Percentiles rank a stretch among this genome's conserved stretches.
Conservation (phyloP, 2,797 vertebrate genomes). For the Nyctibius grandis region DNA sequence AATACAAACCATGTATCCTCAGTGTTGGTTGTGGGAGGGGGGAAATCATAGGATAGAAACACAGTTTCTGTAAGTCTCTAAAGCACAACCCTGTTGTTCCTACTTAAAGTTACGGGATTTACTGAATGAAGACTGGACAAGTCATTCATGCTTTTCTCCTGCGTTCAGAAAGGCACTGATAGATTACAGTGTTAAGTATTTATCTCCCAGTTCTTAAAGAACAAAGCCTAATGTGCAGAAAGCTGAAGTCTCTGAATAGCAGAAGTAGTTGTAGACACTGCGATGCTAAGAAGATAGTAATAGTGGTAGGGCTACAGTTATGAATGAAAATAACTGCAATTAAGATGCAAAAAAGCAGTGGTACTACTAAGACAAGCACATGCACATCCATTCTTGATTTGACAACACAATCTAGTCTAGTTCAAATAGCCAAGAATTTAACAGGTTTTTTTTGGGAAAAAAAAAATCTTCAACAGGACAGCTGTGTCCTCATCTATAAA, state of each 20-base stretch:
- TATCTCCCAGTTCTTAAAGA: conserved; percentile 76
- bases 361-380: conserved; percentile 87
- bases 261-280: conserved; percentile 69
- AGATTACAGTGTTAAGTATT: conserved; percentile 76
- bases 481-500: conserved; percentile 81
- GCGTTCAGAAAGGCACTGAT: conserved; percentile 82
- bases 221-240: conserved; percentile 76
- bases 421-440: conserved; percentile 82
- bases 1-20: conserved; percentile 81
- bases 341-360: conserved; percentile 83
- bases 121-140: conserved; percentile 72
- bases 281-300: conserved; percentile 74
- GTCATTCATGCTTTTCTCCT: conserved; percentile 81
- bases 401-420: conserved; percentile 88
- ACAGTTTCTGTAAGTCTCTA: conserved; percentile 81
- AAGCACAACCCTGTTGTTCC: conserved; percentile 82
- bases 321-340: conserved; percentile 73
- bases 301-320: conserved; percentile 71
- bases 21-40: conserved; percentile 50
- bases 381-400: conserved; percentile 88
- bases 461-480: conserved; percentile 68
- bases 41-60: conserved; percentile 74
- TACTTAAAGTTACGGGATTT: conserved; percentile 68
- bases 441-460: conserved; percentile 40
- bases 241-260: conserved; percentile 79